Conservation (phyloP, 2,113 vertebrate genomes). For the Spermophilus dauricus region DNA sequence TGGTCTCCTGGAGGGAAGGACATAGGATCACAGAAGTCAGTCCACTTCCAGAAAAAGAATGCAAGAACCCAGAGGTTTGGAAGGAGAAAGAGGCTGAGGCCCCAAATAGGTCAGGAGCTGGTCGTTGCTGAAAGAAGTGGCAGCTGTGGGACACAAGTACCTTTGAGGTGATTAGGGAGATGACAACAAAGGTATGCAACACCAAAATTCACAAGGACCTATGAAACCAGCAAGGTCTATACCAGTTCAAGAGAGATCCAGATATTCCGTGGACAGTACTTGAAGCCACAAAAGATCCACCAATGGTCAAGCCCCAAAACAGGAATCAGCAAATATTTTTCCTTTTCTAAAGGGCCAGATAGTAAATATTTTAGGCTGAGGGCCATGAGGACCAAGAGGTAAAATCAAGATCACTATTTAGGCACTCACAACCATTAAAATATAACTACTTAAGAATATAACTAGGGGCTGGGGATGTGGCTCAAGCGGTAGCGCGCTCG, state of each 20-base stretch:
- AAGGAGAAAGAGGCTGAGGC: neutral
- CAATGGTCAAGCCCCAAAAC: neutral
- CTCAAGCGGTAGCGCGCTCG: too few species aligned
- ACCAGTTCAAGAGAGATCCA: neutral
- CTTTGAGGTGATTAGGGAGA: neutral
- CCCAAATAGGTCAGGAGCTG: neutral
- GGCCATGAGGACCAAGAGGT: neutral
- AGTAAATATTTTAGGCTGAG: neutral
- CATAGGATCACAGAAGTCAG: neutral
- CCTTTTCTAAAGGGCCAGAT: neutral
- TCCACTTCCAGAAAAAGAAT: accelerated
- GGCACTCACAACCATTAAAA: neutral
- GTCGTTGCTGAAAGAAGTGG: neutral
- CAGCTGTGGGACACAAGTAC: neutral
- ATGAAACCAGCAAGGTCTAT: neutral
- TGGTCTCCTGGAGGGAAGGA: conserved; percentile 89
- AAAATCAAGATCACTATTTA: neutral
- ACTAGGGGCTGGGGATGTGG: neutral
- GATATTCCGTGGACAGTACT: neutral
- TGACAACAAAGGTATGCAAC: neutral
- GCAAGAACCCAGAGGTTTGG: neutral
- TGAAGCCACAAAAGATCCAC: neutral
- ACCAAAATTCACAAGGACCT: neutral
- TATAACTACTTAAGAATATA: neutral
- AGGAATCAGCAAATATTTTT: neutral